phyloP scores from a whole-genome alignment of 2,797 vertebrate species.

The Bovichtus diacanthus region DNA sequence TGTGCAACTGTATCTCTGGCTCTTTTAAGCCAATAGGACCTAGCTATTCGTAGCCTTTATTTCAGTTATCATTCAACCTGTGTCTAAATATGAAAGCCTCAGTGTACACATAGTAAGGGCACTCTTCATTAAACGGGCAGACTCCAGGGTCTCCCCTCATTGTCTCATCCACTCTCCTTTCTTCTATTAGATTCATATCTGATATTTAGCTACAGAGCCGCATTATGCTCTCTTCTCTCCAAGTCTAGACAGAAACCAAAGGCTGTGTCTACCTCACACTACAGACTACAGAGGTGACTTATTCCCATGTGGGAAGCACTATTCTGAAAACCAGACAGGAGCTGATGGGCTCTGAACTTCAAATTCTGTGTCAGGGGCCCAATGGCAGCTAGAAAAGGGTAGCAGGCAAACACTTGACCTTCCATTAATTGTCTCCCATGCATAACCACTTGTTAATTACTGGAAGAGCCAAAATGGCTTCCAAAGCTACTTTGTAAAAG shows the following conservation, averaged over 20 bases:
- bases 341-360: conserved; percentile 73
- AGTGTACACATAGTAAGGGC: conserved; percentile 35
- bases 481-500: conserved; percentile 80
- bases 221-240: conserved; percentile 54
- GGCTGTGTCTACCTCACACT: conserved; percentile 46
- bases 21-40: conserved; percentile 49
- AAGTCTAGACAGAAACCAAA: conserved; percentile 63
- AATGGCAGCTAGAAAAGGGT: conserved; percentile 75
- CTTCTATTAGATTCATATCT: conserved; percentile 59
- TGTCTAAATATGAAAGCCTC: conserved; percentile 57
- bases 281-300: conserved; percentile 60
- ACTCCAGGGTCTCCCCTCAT: conserved; percentile 37
- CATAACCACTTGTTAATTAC: conserved; percentile 85
- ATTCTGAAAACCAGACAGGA: conserved; percentile 55
- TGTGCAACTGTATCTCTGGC: conserved; percentile 41
- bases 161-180: conserved; percentile 39
- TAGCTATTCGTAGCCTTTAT: conserved; percentile 54
- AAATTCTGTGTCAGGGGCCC: conserved; percentile 65
- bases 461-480: conserved; percentile 78
- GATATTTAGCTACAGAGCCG: conserved; percentile 62
- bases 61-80: conserved; percentile 64
- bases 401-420: conserved; percentile 79
- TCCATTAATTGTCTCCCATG: conserved; percentile 83
- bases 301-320: conserved; percentile 53
- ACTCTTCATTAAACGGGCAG: conserved; percentile 52